Percentiles rank a stretch among this genome's conserved stretches.
These are phyloP conservation scores for Scaptomyza polygonia DNA, from an alignment of 2,888 invertebrate genomes.

Conservation along the genomic window DNA sequence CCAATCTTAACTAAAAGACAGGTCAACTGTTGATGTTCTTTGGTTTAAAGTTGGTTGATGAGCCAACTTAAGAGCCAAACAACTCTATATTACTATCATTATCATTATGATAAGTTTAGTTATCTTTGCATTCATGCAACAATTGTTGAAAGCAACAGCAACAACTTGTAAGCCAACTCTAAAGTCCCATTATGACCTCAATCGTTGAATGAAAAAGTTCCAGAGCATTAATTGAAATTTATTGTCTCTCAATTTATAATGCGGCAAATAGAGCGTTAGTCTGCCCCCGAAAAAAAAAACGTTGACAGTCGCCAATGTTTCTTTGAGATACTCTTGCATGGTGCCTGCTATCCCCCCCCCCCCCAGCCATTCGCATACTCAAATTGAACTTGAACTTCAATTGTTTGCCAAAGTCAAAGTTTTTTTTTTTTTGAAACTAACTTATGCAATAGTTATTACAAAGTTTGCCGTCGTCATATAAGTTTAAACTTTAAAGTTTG, in stretches of 20 bases:
- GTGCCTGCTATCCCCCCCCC: neutral
- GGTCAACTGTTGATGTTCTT: conserved; percentile 6
- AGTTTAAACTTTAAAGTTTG: conserved; percentile 9
- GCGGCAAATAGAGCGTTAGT: conserved; percentile 62
- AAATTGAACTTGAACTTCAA: conserved; percentile 77
- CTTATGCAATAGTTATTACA: conserved; percentile 59
- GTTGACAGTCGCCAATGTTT: conserved; percentile 61
- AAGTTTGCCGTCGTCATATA: conserved; percentile 59
- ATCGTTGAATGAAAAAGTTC: conserved; percentile 24
- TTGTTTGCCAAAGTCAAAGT: conserved; percentile 72
- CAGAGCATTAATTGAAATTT: conserved; percentile 76
- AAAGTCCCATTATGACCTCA: conserved; percentile 25
- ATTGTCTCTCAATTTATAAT: conserved; percentile 76
- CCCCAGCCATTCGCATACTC: neutral
- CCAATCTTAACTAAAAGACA: neutral
- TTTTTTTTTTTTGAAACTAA: conserved; percentile 26
- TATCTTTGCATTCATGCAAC: conserved; percentile 35
- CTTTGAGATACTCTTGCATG: conserved; percentile 38
- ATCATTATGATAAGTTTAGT: conserved; percentile 7
- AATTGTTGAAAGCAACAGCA: conserved; percentile 20
- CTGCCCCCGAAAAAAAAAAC: conserved; percentile 65
- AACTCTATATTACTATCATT: conserved; percentile 1
- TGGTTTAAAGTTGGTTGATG: conserved; percentile 45
- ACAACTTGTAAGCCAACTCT: conserved; percentile 28
- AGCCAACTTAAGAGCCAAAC: neutral